Evolutionary conservation across 2,113 vertebrate genomes (phyloP).

Genomic region (Oncorhynchus masou): DNA sequence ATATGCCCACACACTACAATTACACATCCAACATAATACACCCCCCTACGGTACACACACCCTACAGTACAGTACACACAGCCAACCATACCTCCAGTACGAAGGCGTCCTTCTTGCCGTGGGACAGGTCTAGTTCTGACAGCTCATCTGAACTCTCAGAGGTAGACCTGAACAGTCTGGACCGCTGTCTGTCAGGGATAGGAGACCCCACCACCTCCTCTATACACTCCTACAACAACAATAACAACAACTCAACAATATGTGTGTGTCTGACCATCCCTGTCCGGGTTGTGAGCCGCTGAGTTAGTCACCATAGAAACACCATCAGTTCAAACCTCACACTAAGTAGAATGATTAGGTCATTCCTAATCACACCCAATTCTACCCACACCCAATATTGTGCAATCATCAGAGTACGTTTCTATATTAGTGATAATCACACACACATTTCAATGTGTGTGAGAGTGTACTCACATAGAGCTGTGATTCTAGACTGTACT

Average conservation of each 20-base stretch:
- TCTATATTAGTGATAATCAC: too few species aligned
- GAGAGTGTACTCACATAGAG: too few species aligned
- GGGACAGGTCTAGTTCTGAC: slow-evolving; percentile 92
- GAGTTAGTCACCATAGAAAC: neutral
- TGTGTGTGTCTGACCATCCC: neutral
- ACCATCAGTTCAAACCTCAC: neutral
- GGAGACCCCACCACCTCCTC: slow-evolving; percentile 80
- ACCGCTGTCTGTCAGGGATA: slow-evolving; percentile 91
- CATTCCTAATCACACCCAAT: neutral
- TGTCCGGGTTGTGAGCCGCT: too few species aligned
- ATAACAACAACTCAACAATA: too few species aligned
- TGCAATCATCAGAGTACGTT: too few species aligned
- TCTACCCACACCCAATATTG: slow-evolving; percentile 12
- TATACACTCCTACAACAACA: slow-evolving; percentile 73
- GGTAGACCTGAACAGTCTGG: slow-evolving; percentile 89
- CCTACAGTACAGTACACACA: neutral
- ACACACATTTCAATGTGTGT: neutral
- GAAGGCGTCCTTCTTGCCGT: slow-evolving; percentile 98
- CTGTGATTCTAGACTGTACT: too few species aligned
- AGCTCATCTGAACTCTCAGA: slow-evolving; percentile 98
- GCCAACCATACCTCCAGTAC: slow-evolving; percentile 85
- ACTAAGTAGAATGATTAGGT: neutral
- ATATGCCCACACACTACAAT: neutral
- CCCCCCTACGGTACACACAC: neutral
- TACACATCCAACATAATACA: neutral